Evolutionary conservation across 2,888 invertebrate species (phyloP), one percentile per base, ranked within the genome.

Genomic region (Parnassius glacialis): DNA sequence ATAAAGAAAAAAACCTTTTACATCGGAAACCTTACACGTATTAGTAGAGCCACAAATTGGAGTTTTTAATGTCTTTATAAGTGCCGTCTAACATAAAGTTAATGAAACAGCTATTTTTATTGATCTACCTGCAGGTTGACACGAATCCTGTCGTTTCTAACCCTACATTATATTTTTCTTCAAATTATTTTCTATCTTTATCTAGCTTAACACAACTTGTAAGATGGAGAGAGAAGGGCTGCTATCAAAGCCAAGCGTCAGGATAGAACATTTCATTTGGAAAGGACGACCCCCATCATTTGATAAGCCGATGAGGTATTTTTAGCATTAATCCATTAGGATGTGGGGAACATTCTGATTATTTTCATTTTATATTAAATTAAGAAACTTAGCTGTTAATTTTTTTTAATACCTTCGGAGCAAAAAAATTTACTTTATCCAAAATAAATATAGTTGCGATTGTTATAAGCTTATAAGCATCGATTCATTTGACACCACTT

Each of bases 61-160:
- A 75, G 68, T 71, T 82, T 87, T 84, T 90, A 91, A 90, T 91
- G 91, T 88, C 91, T 91, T 89, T 90, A 90, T 90, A 90, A 90
- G 90, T 90, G 91, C 84, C 82, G 80, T 81, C 83, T 78, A 79
- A 83, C 85, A 81, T 79, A 79, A 80, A 81, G 80, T 78, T 90
- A 90, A 90, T 90, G 90, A 90, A 91, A 90, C 80, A 79, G 76
- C 76, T 77, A 78, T 79, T 88, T 81, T 89, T 90, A 90, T 90
- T 87, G 88, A 85, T 90, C 90, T 90, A 91, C 90, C 90, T 90
- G 90, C 79, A 75, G 80, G 78, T 81, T 85, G 87, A 88, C 87
- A 87, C 83, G 84, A 85, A 84, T 79, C 79, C 77, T 69, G 75
- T 70, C 75, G 77, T 79, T 79, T 73, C 82, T 83, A 87, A 86